Evolutionary conservation across 2,797 vertebrate genomes (phyloP).

Genomic region (Pipistrellus pygmaeus): DNA sequence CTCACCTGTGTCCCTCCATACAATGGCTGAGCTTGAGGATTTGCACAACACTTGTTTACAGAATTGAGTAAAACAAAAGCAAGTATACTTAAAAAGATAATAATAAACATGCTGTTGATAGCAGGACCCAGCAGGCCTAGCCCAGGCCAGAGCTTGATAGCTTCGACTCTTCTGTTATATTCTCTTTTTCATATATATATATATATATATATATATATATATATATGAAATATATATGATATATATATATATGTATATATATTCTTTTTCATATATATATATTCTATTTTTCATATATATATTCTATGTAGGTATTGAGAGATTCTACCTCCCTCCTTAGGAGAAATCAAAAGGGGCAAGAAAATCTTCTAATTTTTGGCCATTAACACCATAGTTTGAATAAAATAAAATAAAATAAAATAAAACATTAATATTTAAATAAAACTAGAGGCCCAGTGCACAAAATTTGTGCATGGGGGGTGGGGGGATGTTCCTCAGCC

Average conservation of each 20-base stretch:
- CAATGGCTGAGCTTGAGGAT: not conserved
- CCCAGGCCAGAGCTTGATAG: not conserved
- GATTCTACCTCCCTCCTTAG: not conserved
- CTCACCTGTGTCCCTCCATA: not conserved
- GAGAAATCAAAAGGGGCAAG: not conserved
- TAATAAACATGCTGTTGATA: not conserved
- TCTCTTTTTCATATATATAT: not conserved
- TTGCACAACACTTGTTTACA: not conserved
- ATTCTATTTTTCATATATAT: not conserved
- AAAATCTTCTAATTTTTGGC: not conserved
- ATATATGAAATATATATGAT: too few species aligned
- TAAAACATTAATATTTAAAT: not conserved
- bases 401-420: not conserved
- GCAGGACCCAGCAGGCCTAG: not conserved
- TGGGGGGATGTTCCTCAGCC: too few species aligned
- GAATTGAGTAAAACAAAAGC: not conserved
- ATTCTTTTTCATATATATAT: not conserved
- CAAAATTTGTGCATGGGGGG: too few species aligned
- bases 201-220: not conserved
- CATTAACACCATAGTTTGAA: not conserved
- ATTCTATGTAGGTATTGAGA: not conserved
- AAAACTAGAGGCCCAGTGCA: not conserved
- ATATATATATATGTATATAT: too few species aligned
- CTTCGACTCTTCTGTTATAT: not conserved
- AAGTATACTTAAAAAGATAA: not conserved